Evolutionary conservation across 1,140 invertebrate species (phyloP).

Genomic region (Rhyacophila brunnea): DNA sequence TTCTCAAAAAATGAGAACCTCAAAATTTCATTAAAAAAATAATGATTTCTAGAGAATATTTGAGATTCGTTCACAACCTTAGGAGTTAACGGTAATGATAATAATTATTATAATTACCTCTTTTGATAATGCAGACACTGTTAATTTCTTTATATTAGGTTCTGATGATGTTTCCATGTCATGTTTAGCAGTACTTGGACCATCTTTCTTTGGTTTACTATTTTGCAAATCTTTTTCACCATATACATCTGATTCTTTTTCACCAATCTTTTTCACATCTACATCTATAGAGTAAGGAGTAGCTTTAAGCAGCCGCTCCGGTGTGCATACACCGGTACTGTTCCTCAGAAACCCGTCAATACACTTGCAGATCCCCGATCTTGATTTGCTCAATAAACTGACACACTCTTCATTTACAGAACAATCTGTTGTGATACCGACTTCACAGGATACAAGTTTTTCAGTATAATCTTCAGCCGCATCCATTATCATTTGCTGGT

Average conservation of each 20-base stretch:
- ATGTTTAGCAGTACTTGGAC: conserved; percentile 42
- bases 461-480: conserved; percentile 48
- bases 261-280: conserved; percentile 12
- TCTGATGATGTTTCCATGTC: conserved; percentile 45
- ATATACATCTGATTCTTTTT: conserved; percentile 18
- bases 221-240: conserved; percentile 9
- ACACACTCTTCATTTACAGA: conserved; percentile 66
- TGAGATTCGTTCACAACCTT: no score
- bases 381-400: conserved; percentile 53
- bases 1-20: not conserved
- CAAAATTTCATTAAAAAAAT: no score
- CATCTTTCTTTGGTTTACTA: conserved; percentile 25
- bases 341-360: conserved; percentile 58
- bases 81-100: no score
- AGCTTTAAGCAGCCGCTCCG: conserved; percentile 6
- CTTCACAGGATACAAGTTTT: conserved; percentile 48
- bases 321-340: conserved; percentile 46
- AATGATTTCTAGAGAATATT: no score
- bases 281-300: conserved; percentile 45
- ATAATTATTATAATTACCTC: conserved; percentile 50
- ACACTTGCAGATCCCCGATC: conserved; percentile 70
- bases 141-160: conserved; percentile 62
- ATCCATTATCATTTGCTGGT: conserved; percentile 51
- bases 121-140: conserved; percentile 77
- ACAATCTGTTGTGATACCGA: conserved; percentile 55